Evolutionary conservation across 2,797 vertebrate genomes (phyloP).

Genomic region (Sebastes diploproa): DNA sequence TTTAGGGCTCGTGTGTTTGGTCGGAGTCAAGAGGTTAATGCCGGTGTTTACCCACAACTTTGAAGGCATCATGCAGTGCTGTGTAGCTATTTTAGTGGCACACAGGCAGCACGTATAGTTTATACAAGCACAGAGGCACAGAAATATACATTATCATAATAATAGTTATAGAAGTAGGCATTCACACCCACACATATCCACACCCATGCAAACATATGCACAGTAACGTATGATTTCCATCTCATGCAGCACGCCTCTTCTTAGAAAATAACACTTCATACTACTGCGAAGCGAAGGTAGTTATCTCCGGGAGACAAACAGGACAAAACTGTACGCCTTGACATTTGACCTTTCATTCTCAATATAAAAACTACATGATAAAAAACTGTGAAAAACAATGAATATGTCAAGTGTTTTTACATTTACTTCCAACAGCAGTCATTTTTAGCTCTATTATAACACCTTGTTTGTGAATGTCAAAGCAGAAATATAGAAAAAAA

Average conservation of each 20-base stretch:
- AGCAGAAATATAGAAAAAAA: neutral
- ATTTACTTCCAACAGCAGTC: neutral
- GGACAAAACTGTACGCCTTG: neutral
- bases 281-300: no score
- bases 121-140: neutral
- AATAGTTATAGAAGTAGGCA: neutral
- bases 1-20: conserved; percentile 21
- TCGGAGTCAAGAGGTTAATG: conserved; percentile 36
- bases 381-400: neutral
- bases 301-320: conserved; percentile 1
- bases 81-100: neutral
- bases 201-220: conserved; percentile 6
- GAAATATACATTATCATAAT: conserved; percentile 28
- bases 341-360: neutral
- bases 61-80: neutral
- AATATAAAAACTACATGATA: neutral
- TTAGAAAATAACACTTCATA: conserved; percentile 1
- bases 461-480: neutral
- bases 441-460: neutral
- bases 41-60: conserved; percentile 36
- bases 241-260: neutral
- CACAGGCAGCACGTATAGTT: neutral
- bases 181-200: neutral
- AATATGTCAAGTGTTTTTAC: neutral
- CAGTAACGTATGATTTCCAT: conserved; percentile 7